Conservation (phyloP, 2,797 vertebrate species). For the Synaphobranchus kaupii region DNA sequence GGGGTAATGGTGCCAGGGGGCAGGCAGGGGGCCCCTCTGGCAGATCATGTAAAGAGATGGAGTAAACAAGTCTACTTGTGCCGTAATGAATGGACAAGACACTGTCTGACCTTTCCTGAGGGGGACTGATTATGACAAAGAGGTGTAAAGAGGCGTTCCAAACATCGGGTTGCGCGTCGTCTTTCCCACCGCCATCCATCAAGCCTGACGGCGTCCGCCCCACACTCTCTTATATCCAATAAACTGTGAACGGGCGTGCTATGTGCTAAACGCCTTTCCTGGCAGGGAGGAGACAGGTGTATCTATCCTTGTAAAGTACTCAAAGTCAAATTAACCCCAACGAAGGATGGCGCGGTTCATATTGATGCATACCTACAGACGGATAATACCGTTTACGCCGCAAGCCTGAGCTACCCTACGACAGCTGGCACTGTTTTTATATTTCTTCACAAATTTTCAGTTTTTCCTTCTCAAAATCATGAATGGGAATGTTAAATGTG, state of each 20-base stretch:
- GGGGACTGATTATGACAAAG: conserved; percentile 45
- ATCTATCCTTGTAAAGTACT: conserved; percentile 10
- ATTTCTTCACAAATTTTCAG: neutral
- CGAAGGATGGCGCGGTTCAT: neutral
- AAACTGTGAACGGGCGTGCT: neutral
- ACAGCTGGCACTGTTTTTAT: neutral
- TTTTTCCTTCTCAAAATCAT: conserved; percentile 10
- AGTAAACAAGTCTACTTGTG: conserved; percentile 57
- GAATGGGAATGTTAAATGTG: neutral
- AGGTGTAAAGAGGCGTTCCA: conserved; percentile 13
- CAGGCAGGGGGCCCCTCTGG: conserved; percentile 40
- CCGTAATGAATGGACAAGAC: conserved; percentile 58
- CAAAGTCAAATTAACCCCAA: conserved; percentile 12
- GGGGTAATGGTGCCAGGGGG: conserved; percentile 59
- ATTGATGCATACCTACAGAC: neutral
- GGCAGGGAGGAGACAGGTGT: conserved; percentile 8
- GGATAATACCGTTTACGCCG: neutral
- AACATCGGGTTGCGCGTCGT: conserved; percentile 20
- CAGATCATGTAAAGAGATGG: conserved; percentile 57
- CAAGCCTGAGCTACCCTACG: neutral
- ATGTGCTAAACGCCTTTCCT: neutral
- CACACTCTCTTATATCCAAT: neutral
- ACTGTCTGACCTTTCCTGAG: conserved; percentile 60
- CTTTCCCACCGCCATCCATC: conserved; percentile 14
- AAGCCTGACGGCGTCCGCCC: neutral